phyloP scores from a whole-genome alignment of 2,797 vertebrate genomes.

The Melanitta fusca region DNA sequence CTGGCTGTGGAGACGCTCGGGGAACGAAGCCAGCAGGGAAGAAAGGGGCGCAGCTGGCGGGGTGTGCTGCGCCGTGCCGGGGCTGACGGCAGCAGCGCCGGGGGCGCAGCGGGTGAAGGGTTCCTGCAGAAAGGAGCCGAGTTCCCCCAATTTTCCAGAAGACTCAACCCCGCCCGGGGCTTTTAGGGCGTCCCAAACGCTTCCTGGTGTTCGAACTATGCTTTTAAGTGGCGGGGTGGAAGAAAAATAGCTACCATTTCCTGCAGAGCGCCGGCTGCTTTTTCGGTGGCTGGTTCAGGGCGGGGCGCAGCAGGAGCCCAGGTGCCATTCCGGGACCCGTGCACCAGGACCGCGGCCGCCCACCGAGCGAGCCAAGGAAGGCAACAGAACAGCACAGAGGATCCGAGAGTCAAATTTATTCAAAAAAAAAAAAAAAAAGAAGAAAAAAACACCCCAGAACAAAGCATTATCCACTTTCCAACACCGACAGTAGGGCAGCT shows the following conservation, averaged over 20 bases:
- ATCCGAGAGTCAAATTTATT: conserved; percentile 57
- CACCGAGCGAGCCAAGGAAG: not conserved
- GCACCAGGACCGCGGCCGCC: not conserved
- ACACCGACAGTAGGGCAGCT: not conserved
- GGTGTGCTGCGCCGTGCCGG: no score
- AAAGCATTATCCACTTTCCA: conserved; percentile 34
- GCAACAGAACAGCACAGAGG: not conserved
- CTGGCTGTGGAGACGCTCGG: not conserved
- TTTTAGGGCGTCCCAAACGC: rapidly evolving
- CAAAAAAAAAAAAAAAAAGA: not conserved
- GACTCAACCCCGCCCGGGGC: not conserved
- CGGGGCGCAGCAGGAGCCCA: not conserved
- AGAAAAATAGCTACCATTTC: not conserved
- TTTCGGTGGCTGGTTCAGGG: not conserved
- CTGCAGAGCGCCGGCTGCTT: not conserved
- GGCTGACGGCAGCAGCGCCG: not conserved
- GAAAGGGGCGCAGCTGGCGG: not conserved
- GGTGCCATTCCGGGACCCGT: not conserved
- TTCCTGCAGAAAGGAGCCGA: rapidly evolving
- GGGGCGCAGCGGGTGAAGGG: rapidly evolving
- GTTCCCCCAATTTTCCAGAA: not conserved
- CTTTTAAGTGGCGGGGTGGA: rapidly evolving
- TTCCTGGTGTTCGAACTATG: no score
- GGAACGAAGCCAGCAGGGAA: not conserved
- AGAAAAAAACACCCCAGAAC: not conserved